Evolutionary conservation across 2,797 vertebrate genomes (phyloP), one percentile per base, ranked within the genome.

Genomic region (Decapterus maruadsi): DNA sequence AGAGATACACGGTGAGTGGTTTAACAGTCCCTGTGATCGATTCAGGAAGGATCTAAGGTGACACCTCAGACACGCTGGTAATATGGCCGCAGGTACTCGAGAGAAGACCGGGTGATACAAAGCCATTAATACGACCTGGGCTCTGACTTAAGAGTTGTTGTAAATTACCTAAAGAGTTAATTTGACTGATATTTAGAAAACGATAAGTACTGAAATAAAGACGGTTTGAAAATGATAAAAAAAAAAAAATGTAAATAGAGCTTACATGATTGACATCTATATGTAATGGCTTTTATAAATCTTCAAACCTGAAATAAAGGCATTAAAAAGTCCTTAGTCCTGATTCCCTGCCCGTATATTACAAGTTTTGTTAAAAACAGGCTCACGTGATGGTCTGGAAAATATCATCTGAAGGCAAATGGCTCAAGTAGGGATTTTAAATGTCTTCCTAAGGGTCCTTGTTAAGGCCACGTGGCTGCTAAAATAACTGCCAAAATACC

Each of bases 401-500:
- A 83, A 71, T 75, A 79, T 84, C 60, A 79, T 84, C 60, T 75
- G 73, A 93, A 92, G 88, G 89, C 91, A 91, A 91, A 82, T 17
- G 84, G 81, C 84, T 93, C 84, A 77, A 58, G 67, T 78, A 82
- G 58, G 60, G 69, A 26, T 17, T 74, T 51, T 64, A 11, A 43
- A 34, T 53, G 58, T 80, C 16, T 59, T 64, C 51, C 57, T 71
- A 75, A 58, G 46, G 74, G 45, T 77, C 79, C 29, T 68, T 60
- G 56, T 86, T 93, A 95, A 95, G 94, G 94, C 93, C 91, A 90
- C 89, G 42, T 50, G 82, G 87, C 80, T 87, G 84, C 80, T 89
- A 73, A 68, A 58, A 68, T 22, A 77, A 64, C 31, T 62, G 51
- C 45, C 53, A 66, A 51, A 73, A 82, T 68, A 82, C 86, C 89